phyloP scores from a whole-genome alignment of 2,888 invertebrate species.

The Eremobia ochroleuca region DNA sequence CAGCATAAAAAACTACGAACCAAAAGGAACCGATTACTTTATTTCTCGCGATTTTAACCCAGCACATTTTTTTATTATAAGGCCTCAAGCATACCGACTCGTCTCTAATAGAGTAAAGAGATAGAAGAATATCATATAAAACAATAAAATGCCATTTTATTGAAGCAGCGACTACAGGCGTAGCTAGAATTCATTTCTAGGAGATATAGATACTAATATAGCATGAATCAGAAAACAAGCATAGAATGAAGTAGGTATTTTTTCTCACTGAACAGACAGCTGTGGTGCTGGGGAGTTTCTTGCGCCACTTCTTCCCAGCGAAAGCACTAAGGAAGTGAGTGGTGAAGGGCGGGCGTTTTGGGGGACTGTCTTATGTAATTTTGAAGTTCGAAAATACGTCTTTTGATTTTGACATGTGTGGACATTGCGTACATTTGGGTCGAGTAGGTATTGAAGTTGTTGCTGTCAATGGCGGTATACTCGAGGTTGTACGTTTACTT shows the following conservation, averaged over 20 bases:
- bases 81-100: slow-evolving; percentile 66
- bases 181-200: not conserved
- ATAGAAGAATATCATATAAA: slow-evolving; percentile 7
- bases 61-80: slow-evolving; percentile 57
- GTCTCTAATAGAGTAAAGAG: slow-evolving; percentile 43
- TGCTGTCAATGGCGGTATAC: not conserved
- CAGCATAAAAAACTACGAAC: slow-evolving; percentile 7
- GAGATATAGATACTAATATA: not conserved
- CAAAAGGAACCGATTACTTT: slow-evolving; percentile 38
- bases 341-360: not conserved
- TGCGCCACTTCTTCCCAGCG: not conserved
- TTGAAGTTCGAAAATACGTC: not conserved
- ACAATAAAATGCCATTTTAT: slow-evolving; percentile 10
- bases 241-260: not conserved
- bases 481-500: not conserved
- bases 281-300: no score
- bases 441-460: not conserved
- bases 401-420: no score
- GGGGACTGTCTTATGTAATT: not conserved
- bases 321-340: not conserved
- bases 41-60: slow-evolving; percentile 55
- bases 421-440: no score
- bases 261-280: not conserved
- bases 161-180: slow-evolving; percentile 8
- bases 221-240: not conserved